Percentiles rank a stretch among this genome's conserved stretches.
These are phyloP conservation scores for Bergia puertoricense DNA, from an alignment of 92 coral and sea anemone genomes.

Conservation along the genomic window DNA sequence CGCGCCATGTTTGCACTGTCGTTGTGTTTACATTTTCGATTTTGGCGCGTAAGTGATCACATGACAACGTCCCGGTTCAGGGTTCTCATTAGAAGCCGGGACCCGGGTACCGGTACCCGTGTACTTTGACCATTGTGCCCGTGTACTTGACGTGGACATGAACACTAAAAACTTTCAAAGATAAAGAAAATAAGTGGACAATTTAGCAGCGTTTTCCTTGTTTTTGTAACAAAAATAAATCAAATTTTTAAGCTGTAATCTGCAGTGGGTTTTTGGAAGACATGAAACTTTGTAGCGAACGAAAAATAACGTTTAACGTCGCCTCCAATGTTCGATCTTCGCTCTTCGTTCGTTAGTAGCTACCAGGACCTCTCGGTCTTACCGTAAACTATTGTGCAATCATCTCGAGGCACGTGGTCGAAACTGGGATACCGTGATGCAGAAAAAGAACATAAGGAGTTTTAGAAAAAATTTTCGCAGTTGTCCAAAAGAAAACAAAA, in stretches of 20 bases:
- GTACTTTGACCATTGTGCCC: constrained; percentile 2
- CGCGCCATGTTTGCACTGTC: too few species aligned
- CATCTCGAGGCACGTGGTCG: too few species aligned
- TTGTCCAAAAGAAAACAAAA: background rate
- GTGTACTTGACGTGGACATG: constrained; percentile 4
- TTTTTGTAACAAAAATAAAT: constrained; percentile 10
- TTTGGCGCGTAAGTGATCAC: too few species aligned
- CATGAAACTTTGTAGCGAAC: background rate
- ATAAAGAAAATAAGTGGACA: background rate
- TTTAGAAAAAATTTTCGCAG: background rate
- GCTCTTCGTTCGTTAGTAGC: background rate
- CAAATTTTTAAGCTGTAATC: constrained; percentile 12
- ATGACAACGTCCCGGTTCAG: background rate
- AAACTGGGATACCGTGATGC: background rate
- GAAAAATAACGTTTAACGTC: background rate
- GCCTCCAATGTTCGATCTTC: background rate
- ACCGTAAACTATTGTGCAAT: background rate
- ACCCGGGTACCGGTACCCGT: too few species aligned
- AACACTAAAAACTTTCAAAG: background rate
- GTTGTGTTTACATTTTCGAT: too few species aligned
- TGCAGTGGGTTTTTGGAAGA: constrained; percentile 4
- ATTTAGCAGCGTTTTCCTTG: background rate
- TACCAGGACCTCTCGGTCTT: background rate
- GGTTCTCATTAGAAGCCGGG: too few species aligned
- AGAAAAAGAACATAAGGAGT: background rate